A percentile compares a stretch with the other conserved stretches of the same genome.
phyloP scores from a whole-genome alignment of 2,113 vertebrate genomes.

The Scomber japonicus region DNA sequence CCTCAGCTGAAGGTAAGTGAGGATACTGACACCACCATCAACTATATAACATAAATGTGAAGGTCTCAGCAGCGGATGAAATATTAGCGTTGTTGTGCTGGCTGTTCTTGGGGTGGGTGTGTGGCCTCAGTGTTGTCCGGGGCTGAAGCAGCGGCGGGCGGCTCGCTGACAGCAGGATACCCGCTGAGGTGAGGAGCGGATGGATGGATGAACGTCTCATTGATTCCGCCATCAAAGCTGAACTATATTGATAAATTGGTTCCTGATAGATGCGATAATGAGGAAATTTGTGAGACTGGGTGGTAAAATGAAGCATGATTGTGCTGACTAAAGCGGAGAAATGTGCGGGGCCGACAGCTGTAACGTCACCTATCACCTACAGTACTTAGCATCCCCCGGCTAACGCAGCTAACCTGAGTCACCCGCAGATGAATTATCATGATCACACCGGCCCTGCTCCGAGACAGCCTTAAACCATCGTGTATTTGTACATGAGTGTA shows the following conservation, averaged over 20 bases:
- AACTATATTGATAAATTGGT: neutral
- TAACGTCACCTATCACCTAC: conserved; percentile 22
- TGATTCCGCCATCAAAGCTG: neutral
- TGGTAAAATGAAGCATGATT: neutral
- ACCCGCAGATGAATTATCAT: conserved; percentile 21
- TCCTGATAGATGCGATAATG: neutral
- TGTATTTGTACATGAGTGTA: neutral
- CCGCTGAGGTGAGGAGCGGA: conserved; percentile 48
- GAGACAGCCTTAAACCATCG: neutral
- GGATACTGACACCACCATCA: conserved; percentile 18
- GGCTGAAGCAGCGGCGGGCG: neutral
- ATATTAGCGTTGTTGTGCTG: neutral
- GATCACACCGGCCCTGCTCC: conserved; percentile 18
- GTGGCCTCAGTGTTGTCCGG: neutral
- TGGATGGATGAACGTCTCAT: conserved; percentile 54
- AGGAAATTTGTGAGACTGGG: rapidly evolving
- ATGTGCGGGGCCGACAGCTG: conserved; percentile 3
- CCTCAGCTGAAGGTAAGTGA: conserved; percentile 69
- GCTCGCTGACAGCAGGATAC: conserved; percentile 18
- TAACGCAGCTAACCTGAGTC: conserved; percentile 57
- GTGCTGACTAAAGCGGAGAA: neutral
- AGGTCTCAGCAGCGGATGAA: neutral
- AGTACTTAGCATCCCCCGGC: conserved; percentile 45
- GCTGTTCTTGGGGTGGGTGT: neutral
- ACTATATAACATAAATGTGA: neutral